These are phyloP conservation scores for Nymphalis urticae DNA, from an alignment of 2,888 invertebrate genomes.

Conservation along the genomic window DNA sequence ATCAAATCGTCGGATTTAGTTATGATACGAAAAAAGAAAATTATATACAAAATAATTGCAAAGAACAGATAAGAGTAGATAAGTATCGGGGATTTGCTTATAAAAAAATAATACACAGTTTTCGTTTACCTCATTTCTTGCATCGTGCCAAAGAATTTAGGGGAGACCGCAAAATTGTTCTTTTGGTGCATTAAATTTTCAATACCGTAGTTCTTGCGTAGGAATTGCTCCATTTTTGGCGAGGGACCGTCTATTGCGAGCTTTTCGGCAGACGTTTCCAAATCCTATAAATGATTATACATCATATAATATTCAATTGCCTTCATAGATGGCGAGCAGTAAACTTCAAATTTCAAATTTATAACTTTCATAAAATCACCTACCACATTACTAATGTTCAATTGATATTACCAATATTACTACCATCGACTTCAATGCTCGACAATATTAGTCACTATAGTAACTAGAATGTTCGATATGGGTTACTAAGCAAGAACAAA, in stretches of 20 bases:
- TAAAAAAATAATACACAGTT: not conserved
- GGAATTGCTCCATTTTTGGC: constrained; percentile 91
- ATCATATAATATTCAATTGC: not conserved
- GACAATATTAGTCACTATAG: not conserved
- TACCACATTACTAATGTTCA: too few species aligned
- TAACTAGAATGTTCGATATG: not conserved
- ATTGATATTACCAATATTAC: not conserved
- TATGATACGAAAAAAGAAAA: too few species aligned
- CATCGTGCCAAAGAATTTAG: constrained; percentile 53
- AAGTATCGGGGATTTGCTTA: not conserved
- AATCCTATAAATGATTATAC: constrained; percentile 79
- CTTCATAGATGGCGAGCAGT: too few species aligned
- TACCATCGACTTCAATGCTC: not conserved
- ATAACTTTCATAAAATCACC: too few species aligned
- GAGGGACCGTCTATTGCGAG: constrained; percentile 97
- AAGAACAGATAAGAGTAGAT: too few species aligned
- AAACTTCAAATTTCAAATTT: too few species aligned
- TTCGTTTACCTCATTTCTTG: constrained; percentile 47
- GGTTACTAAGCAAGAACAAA: not conserved
- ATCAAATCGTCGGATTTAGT: not conserved
- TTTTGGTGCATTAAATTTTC: constrained; percentile 67
- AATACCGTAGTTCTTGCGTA: constrained; percentile 89
- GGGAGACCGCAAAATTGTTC: constrained; percentile 67
- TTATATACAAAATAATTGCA: too few species aligned
- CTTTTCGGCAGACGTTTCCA: constrained; percentile 84